A percentile compares a stretch with the other conserved stretches of the same genome.
These are phyloP conservation scores for Crotophaga sulcirostris DNA, from an alignment of 2,113 vertebrate genomes.

Conservation along the genomic window DNA sequence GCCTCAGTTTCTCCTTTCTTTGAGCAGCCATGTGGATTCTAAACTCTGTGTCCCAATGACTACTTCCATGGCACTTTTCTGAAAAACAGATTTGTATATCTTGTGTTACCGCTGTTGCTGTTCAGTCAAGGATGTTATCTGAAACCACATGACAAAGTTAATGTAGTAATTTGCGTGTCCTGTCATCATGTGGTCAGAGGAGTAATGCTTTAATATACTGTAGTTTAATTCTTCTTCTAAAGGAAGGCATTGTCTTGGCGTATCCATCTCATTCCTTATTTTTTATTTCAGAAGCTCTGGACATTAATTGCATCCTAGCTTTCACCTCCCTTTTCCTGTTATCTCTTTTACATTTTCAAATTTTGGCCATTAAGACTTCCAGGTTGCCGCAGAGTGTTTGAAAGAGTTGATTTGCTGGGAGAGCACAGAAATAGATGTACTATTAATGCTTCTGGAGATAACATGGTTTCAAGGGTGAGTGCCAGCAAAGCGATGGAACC, in stretches of 20 bases:
- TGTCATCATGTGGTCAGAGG: neutral
- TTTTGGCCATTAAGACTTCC: neutral
- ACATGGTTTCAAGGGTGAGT: neutral
- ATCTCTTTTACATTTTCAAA: neutral
- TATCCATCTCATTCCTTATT: neutral
- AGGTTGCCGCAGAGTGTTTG: neutral
- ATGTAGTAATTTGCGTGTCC: neutral
- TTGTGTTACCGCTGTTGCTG: neutral
- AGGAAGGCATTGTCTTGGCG: neutral
- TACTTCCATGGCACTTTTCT: neutral
- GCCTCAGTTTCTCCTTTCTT: neutral
- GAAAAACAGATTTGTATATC: neutral
- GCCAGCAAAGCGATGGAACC: neutral
- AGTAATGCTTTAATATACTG: neutral
- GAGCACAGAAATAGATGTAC: neutral
- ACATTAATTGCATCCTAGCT: neutral
- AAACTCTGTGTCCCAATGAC: neutral
- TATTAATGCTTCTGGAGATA: neutral
- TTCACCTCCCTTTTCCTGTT: neutral
- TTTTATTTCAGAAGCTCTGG: neutral
- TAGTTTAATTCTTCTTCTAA: neutral
- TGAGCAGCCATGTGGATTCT: neutral
- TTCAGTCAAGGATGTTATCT: neutral
- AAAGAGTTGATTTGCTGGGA: neutral
- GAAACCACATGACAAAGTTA: neutral